Evolutionary conservation across 2,888 invertebrate genomes (phyloP).

Genomic region (Anagyrus pseudococci): DNA sequence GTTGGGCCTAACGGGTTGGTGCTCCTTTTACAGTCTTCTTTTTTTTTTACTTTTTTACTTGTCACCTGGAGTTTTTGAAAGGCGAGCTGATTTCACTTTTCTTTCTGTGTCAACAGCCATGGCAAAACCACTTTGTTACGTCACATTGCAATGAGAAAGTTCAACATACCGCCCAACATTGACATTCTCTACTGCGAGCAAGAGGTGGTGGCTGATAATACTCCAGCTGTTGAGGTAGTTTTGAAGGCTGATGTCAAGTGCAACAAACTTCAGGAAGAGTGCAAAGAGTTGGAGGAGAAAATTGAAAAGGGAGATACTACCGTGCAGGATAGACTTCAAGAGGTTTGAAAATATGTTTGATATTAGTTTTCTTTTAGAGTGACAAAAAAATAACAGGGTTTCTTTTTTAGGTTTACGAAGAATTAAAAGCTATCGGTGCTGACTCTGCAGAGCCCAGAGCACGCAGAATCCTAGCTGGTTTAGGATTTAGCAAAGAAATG

Average conservation of each 20-base stretch:
- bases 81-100: slow-evolving; percentile 1
- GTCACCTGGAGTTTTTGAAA: too few species aligned
- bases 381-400: not conserved
- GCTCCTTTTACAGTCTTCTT: too few species aligned
- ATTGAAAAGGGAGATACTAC: slow-evolving; percentile 76
- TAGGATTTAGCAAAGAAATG: slow-evolving; percentile 90
- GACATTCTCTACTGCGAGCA: slow-evolving; percentile 97
- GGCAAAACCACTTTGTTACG: slow-evolving; percentile 97
- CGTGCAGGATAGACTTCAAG: slow-evolving; percentile 82
- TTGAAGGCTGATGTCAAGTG: slow-evolving; percentile 93
- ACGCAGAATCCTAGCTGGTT: slow-evolving; percentile 93
- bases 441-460: slow-evolving; percentile 98
- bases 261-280: slow-evolving; percentile 80
- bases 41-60: too few species aligned
- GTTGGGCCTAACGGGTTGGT: slow-evolving; percentile 95
- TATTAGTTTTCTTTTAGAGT: not conserved
- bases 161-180: slow-evolving; percentile 94
- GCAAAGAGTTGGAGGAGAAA: slow-evolving; percentile 79
- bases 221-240: slow-evolving; percentile 91
- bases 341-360: slow-evolving; percentile 62
- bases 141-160: slow-evolving; percentile 88
- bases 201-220: slow-evolving; percentile 95
- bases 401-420: slow-evolving; percentile 79
- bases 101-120: slow-evolving; percentile 68
- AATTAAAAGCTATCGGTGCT: slow-evolving; percentile 94